Evolutionary conservation across 2,113 vertebrate species (phyloP).

Genomic region (Ctenomys sociabilis): DNA sequence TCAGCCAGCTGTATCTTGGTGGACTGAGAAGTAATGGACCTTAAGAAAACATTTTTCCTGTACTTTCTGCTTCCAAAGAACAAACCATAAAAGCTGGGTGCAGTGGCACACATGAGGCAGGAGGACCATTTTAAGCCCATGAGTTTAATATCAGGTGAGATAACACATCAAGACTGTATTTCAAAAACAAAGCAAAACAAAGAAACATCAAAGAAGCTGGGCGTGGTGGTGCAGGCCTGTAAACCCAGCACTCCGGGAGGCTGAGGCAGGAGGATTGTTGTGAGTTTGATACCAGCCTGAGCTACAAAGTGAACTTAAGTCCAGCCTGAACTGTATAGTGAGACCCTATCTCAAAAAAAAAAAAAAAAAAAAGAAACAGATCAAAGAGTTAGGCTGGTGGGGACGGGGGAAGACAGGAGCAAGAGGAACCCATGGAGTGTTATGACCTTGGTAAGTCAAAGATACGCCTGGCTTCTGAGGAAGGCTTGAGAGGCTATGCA

Average conservation of each 20-base stretch:
- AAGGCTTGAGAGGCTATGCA: neutral
- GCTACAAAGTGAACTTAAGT: neutral
- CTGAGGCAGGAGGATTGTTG: too few relatives aligned
- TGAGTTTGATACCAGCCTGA: too few relatives aligned
- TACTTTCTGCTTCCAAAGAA: slow-evolving; percentile 12
- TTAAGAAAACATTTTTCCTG: slow-evolving; percentile 34
- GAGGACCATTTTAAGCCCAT: neutral
- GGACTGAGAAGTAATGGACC: neutral
- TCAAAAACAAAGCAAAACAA: too few relatives aligned
- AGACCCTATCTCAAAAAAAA: neutral
- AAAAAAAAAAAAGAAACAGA: neutral
- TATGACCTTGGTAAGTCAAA: neutral
- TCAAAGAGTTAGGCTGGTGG: neutral
- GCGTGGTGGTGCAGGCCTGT: too few relatives aligned
- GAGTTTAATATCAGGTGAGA: neutral
- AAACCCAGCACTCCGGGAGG: too few relatives aligned
- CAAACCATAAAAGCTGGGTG: neutral
- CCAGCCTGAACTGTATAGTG: neutral
- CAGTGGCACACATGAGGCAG: neutral
- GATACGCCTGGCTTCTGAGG: neutral
- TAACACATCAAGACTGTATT: neutral
- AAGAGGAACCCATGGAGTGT: neutral
- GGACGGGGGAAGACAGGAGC: neutral
- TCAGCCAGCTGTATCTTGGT: neutral
- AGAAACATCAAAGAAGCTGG: too few relatives aligned